These are phyloP conservation scores for Entelurus aequoreus DNA, from an alignment of 2,113 vertebrate genomes.

Conservation along the genomic window DNA sequence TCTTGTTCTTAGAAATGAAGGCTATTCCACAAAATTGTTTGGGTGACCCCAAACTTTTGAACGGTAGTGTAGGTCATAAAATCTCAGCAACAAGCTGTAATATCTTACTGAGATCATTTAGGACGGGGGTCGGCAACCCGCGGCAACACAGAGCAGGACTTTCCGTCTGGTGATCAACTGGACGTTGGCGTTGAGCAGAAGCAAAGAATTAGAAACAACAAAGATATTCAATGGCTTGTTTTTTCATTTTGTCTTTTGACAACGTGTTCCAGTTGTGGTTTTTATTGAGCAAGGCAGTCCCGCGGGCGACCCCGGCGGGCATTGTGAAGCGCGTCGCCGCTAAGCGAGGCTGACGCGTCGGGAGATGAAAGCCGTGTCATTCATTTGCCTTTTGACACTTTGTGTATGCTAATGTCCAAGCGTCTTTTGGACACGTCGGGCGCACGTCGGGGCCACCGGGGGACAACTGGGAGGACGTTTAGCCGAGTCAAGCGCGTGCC, in stretches of 20 bases:
- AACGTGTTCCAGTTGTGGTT: not conserved
- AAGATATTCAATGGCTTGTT: not conserved
- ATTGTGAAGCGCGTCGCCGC: slow-evolving; percentile 59
- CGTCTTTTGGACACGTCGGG: slow-evolving; percentile 50
- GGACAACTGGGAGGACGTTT: not conserved
- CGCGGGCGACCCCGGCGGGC: slow-evolving; percentile 40
- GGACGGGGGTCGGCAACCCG: too few relatives aligned
- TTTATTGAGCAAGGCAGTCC: slow-evolving; percentile 12
- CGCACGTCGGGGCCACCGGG: slow-evolving; percentile 24
- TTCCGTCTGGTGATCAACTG: too few relatives aligned
- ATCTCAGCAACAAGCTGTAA: too few relatives aligned
- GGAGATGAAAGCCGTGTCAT: slow-evolving; percentile 75
- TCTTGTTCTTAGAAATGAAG: too few relatives aligned
- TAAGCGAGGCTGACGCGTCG: slow-evolving; percentile 66
- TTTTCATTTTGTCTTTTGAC: not conserved
- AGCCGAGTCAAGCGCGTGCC: not conserved
- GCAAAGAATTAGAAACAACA: too few relatives aligned
- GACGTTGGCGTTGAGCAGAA: too few relatives aligned
- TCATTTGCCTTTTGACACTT: slow-evolving; percentile 67
- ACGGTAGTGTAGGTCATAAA: too few relatives aligned
- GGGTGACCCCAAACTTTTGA: too few relatives aligned
- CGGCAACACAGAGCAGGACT: too few relatives aligned
- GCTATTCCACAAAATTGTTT: too few relatives aligned
- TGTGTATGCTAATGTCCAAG: slow-evolving; percentile 69
- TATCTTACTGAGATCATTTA: too few relatives aligned